Percentiles rank a stretch among this genome's conserved stretches.
Evolutionary conservation across 2,888 invertebrate species (phyloP).

Genomic region (Opisthograptis luteolata): DNA sequence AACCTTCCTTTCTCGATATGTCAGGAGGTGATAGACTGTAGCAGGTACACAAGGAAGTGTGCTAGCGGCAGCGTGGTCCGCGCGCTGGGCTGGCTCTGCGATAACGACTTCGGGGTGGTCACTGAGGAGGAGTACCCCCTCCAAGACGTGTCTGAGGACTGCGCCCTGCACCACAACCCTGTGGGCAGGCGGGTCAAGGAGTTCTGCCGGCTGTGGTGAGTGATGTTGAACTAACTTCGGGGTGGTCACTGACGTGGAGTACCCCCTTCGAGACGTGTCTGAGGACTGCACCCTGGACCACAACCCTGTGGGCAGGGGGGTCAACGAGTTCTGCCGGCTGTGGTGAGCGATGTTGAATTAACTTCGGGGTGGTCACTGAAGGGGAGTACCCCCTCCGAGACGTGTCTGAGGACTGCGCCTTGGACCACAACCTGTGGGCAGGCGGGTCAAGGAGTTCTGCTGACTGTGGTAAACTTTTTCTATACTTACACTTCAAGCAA

Average conservation of each 20-base stretch:
- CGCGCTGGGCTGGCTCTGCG: conserved; percentile 36
- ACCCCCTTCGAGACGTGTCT: conserved; percentile 42
- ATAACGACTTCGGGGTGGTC: conserved; percentile 1
- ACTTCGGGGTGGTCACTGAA: conserved; percentile 39
- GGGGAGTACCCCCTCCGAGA: conserved; percentile 46
- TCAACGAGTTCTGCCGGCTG: conserved; percentile 7
- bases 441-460: conserved; percentile 10
- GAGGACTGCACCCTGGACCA: conserved; percentile 24
- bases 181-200: conserved; percentile 17
- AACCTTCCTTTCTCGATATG: not conserved
- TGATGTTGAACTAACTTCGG: conserved; percentile 23
- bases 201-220: not conserved
- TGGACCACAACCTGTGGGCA: not conserved
- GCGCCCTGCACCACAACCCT: not conserved
- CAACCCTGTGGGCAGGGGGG: not conserved
- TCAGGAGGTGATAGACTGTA: conserved; percentile 53
- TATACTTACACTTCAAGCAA: no score
- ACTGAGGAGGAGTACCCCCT: conserved; percentile 48
- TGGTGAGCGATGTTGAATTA: conserved; percentile 15
- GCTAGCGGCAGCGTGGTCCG: conserved; percentile 22
- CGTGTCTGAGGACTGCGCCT: conserved; percentile 27
- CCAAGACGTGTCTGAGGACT: conserved; percentile 27
- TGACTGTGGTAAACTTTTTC: conserved; percentile 2
- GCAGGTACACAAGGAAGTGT: conserved; percentile 13
- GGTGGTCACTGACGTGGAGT: conserved; percentile 40